Base-by-base conservation (phyloP, 2,797 vertebrate genomes). In the Harpagifer antarcticus region DNA sequence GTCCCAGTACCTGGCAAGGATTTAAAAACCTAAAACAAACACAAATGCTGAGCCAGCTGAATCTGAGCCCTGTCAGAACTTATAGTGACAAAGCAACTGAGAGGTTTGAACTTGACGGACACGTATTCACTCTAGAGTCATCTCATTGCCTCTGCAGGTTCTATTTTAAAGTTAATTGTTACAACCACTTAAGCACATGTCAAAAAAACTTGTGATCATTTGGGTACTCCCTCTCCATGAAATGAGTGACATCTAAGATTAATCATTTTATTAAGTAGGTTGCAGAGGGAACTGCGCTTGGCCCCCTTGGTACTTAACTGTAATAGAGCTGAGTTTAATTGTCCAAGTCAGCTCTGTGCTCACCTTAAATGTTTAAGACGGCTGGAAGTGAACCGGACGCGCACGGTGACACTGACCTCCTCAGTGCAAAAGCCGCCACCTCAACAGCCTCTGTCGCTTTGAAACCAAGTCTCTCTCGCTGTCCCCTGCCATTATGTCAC, bases 21-120 rank as follows among this genome's bases (percentile, higher is more conserved):
- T 79, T 76, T 81, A 74, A 37, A 86, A 71, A 86, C 85, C 86
- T 84, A 86, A 88, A 91, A 93, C 89, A 91, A 90, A 92, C 78
- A 90, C 53, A 74, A 87, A 68, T 43, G 89, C 91, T 88, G 86
- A 92, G 87, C 82, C 72, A 83, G 82, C 84, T 69, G 70, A 86
- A 86, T 74, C 47, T 44, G 55, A 85, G 78, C 45, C 66, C 69
- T 62, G 73, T 66, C 74, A 70, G 70, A 67, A 50, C 55, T 64
- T 37, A 76, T 55, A 53, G 68, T 71, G 27, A 79, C 72, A 71
- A 66, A 79, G 76, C 65, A 78, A 31, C 60, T n/a, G 15, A 61
- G 55, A 68, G 54, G 43, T 23, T 19, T 43, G 9, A 20, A 20
- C 61, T 62, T 60, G 8, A 69, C 1, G 13, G 63, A 74, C 31